A percentile compares a stretch with the other conserved stretches of the same genome.
phyloP scores from a whole-genome alignment of 2,888 invertebrate species.

The Eupithecia vulgata region DNA sequence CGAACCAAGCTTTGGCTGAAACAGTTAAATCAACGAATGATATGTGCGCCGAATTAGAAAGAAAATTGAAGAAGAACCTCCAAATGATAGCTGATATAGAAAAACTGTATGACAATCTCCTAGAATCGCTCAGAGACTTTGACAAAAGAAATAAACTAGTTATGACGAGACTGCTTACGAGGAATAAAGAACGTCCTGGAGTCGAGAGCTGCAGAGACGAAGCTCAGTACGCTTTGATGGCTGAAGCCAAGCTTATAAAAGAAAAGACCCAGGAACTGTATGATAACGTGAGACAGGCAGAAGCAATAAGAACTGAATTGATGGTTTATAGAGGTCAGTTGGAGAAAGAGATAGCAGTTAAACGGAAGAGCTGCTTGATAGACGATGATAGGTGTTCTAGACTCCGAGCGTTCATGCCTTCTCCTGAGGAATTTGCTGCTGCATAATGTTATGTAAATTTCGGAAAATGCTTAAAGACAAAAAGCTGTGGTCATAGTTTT shows the following conservation, averaged over 20 bases:
- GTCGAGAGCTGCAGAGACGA: conserved; percentile 94
- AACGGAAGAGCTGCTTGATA: conserved; percentile 87
- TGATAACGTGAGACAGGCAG: conserved; percentile 86
- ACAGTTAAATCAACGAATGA: conserved; percentile 90
- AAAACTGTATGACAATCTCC: conserved; percentile 87
- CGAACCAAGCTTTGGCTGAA: conserved; percentile 89
- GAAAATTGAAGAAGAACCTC: conserved; percentile 88
- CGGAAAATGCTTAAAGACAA: neutral
- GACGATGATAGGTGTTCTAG: conserved; percentile 86
- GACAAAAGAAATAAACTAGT: conserved; percentile 91
- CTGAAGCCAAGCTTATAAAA: conserved; percentile 87
- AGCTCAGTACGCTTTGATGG: conserved; percentile 89
- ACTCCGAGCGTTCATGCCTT: conserved; percentile 87
- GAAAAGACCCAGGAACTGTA: conserved; percentile 78
- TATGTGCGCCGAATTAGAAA: conserved; percentile 87
- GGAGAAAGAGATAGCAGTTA: conserved; percentile 88
- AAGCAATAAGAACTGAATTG: conserved; percentile 78
- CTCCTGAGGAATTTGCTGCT: conserved; percentile 86
- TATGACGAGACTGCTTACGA: conserved; percentile 91
- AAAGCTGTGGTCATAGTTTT: neutral
- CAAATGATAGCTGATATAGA: conserved; percentile 91
- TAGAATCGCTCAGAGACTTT: conserved; percentile 87
- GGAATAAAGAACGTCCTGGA: conserved; percentile 87
- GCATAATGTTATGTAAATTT: conserved; percentile 50
- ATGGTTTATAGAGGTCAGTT: conserved; percentile 86